These are phyloP conservation scores for Psix sp. DNA, from an alignment of 1,140 invertebrate genomes.

Conservation along the genomic window DNA sequence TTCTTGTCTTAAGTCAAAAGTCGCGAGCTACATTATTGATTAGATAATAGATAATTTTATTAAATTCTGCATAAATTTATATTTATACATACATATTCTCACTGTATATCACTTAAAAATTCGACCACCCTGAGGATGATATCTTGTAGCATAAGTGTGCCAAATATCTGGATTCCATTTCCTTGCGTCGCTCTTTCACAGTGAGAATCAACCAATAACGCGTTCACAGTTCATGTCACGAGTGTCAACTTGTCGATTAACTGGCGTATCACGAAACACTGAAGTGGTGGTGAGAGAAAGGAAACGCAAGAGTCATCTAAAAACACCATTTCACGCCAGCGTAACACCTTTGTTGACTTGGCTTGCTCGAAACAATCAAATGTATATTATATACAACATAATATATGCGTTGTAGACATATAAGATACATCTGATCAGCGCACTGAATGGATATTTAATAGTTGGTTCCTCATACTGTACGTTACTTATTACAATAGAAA, in stretches of 20 bases:
- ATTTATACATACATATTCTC: slow-evolving; percentile 49
- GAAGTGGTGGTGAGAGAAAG: slow-evolving; percentile 19
- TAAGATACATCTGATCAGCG: slow-evolving; percentile 25
- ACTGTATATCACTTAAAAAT: slow-evolving; percentile 52
- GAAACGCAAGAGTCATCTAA: slow-evolving; percentile 47
- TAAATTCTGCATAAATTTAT: slow-evolving; percentile 51
- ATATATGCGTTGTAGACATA: slow-evolving; percentile 9
- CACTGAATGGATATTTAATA: slow-evolving; percentile 53
- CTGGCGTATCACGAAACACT: slow-evolving; percentile 46
- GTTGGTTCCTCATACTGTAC: slow-evolving; percentile 55
- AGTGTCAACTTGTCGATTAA: slow-evolving; percentile 33
- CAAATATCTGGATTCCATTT: slow-evolving; percentile 25
- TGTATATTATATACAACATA: slow-evolving; percentile 23
- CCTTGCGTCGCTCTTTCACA: slow-evolving; percentile 29
- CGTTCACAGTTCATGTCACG: slow-evolving; percentile 23
- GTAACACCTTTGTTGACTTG: slow-evolving; percentile 41
- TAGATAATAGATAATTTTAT: slow-evolving; percentile 54
- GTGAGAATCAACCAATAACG: too few relatives aligned
- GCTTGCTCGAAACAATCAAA: slow-evolving; percentile 31
- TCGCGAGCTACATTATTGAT: slow-evolving; percentile 37
- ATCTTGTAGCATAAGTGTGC: slow-evolving; percentile 30
- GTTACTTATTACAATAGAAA: slow-evolving; percentile 68
- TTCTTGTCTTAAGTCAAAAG: slow-evolving; percentile 23
- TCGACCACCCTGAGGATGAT: slow-evolving; percentile 45
- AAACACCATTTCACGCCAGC: slow-evolving; percentile 45